These are phyloP conservation scores for Rynchops niger DNA, from an alignment of 2,113 vertebrate species.

Conservation along the genomic window DNA sequence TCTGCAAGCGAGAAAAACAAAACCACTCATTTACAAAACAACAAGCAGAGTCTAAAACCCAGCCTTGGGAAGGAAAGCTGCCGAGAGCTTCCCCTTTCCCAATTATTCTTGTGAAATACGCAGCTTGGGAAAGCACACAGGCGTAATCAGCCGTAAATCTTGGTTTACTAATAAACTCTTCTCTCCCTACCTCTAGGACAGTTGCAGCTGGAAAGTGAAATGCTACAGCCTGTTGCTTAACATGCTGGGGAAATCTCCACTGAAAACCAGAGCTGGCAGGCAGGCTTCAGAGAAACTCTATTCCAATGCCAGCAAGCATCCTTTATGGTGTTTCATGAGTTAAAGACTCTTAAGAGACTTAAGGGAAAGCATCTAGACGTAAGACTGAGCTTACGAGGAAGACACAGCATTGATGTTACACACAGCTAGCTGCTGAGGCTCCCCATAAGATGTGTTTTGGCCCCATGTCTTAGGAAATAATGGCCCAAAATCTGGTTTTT, in stretches of 20 bases:
- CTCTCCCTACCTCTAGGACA: neutral
- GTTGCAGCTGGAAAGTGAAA: neutral
- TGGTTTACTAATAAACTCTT: neutral
- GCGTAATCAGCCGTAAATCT: fast-evolving
- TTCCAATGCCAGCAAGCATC: neutral
- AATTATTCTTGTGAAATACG: neutral
- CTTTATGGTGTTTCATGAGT: neutral
- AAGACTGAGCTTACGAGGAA: neutral
- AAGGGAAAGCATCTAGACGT: neutral
- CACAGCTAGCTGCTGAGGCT: neutral
- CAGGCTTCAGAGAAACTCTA: neutral
- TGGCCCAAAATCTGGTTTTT: neutral
- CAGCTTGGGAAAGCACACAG: neutral
- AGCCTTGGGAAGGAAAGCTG: neutral
- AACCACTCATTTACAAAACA: fast-evolving
- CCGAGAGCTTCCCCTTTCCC: neutral
- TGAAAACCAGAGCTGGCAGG: neutral
- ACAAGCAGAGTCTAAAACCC: neutral
- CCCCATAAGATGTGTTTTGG: neutral
- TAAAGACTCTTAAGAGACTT: neutral
- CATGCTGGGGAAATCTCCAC: neutral
- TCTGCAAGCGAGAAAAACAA: neutral
- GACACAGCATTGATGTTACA: neutral
- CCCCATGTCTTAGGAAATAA: neutral
- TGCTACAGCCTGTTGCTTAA: neutral